Evolutionary conservation across 1,140 invertebrate genomes (phyloP).

Genomic region (Conus betulinus): DNA sequence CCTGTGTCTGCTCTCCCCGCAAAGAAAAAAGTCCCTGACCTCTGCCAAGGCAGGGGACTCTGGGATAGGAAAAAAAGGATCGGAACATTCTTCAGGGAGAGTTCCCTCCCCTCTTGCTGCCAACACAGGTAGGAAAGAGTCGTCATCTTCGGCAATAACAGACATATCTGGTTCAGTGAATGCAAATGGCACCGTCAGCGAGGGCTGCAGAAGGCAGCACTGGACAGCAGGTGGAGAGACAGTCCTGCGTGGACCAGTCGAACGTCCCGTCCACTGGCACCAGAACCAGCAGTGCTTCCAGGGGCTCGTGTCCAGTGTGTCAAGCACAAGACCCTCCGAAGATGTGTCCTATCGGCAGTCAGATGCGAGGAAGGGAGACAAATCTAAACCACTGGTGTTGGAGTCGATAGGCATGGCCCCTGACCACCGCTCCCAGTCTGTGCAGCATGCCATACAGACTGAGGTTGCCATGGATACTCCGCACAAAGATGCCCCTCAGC

Average conservation of each 20-base stretch:
- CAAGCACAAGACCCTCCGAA: no score
- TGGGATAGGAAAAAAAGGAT: background rate
- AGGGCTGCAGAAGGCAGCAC: no score
- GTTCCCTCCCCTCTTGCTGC: background rate
- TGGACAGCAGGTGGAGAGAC: no score
- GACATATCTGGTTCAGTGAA: no score
- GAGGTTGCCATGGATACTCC: slow-evolving; percentile 35
- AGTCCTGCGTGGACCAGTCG: background rate
- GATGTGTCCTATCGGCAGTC: no score
- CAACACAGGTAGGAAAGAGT: background rate
- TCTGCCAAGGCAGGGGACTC: no score
- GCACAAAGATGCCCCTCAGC: slow-evolving; percentile 54
- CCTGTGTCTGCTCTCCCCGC: slow-evolving; percentile 28
- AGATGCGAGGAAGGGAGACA: background rate
- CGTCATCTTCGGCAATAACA: background rate
- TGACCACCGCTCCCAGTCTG: background rate
- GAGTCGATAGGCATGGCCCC: background rate
- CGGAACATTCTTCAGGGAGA: background rate
- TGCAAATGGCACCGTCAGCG: no score
- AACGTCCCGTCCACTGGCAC: background rate
- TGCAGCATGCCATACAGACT: slow-evolving; percentile 11
- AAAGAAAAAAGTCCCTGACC: slow-evolving; percentile 32
- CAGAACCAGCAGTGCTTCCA: background rate
- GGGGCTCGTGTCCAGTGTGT: no score
- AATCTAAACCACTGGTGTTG: background rate